A percentile compares a stretch with the other conserved stretches of the same genome.
Evolutionary conservation across 2,888 invertebrate species (phyloP).

Genomic region (Rhodophaea formosa): DNA sequence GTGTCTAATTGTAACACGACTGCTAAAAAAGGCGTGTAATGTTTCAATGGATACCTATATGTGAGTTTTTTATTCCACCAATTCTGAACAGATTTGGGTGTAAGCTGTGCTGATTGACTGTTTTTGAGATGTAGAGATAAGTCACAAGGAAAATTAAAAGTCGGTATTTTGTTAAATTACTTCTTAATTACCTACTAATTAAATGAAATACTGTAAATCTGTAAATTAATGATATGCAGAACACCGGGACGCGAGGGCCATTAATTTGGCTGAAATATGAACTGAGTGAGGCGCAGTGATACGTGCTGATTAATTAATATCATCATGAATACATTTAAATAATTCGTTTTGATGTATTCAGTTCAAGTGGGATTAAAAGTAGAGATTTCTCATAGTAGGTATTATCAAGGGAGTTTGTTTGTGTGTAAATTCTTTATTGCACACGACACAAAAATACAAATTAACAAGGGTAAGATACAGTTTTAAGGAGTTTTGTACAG

Average conservation of each 20-base stretch:
- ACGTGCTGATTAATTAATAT: constrained; percentile 9
- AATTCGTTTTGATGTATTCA: neutral
- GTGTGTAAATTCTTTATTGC: neutral
- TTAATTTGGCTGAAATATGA: constrained; percentile 9
- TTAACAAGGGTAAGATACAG: too few species aligned
- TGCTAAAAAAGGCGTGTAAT: too few species aligned
- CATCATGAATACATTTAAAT: constrained; percentile 10
- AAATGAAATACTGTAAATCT: neutral
- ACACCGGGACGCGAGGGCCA: neutral
- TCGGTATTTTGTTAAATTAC: too few species aligned
- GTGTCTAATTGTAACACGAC: too few species aligned
- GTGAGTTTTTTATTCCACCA: too few species aligned
- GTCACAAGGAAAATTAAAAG: too few species aligned
- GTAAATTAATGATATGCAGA: constrained; percentile 1
- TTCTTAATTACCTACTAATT: too few species aligned
- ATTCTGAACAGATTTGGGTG: too few species aligned
- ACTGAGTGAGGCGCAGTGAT: constrained; percentile 13
- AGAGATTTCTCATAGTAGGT: constrained; percentile 14
- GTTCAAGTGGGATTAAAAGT: neutral
- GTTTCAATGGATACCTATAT: too few species aligned
- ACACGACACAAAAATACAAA: neutral
- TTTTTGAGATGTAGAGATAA: too few species aligned
- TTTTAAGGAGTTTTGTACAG: too few species aligned
- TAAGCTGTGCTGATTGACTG: too few species aligned
- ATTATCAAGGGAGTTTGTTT: neutral